Evolutionary conservation across 2,888 invertebrate species (phyloP).

Genomic region (Hypselothyrea guttata): DNA sequence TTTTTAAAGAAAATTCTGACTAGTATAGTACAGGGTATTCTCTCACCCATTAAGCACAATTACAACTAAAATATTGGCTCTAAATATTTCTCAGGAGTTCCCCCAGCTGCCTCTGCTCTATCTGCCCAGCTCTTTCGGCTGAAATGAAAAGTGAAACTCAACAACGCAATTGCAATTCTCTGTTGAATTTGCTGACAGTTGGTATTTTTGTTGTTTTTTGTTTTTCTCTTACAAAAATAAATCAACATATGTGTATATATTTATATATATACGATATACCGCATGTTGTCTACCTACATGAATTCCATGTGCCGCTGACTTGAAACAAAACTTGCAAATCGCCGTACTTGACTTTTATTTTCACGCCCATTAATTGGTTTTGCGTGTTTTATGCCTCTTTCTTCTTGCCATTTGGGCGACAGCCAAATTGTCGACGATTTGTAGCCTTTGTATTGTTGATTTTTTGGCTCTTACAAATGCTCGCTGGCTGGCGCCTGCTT

Average conservation of each 20-base stretch:
- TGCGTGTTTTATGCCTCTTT: conserved; percentile 55
- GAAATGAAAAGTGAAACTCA: conserved; percentile 74
- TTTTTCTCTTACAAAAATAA: conserved; percentile 64
- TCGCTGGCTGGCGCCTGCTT: conserved; percentile 29
- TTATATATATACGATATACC: conserved; percentile 3
- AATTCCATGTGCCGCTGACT: conserved; percentile 29
- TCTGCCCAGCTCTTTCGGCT: conserved; percentile 32
- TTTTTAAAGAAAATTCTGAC: no score
- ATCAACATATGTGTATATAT: conserved; percentile 55
- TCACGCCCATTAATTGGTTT: conserved; percentile 77
- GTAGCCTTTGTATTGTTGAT: conserved; percentile 49
- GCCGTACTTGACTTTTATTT: conserved; percentile 54
- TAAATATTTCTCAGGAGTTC: no score
- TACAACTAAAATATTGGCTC: no score
- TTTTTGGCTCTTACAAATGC: conserved; percentile 31
- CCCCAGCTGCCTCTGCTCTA: neutral
- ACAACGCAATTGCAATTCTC: conserved; percentile 49
- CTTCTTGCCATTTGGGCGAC: conserved; percentile 43
- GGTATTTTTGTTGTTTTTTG: no score
- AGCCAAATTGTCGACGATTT: conserved; percentile 75
- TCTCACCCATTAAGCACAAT: no score
- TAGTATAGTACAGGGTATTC: no score
- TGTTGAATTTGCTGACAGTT: conserved; percentile 74
- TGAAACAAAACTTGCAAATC: conserved; percentile 57
- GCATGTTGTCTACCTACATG: neutral